Base-by-base conservation (phyloP, 2,888 invertebrate species). In the Scelioninae gen. 1 region DNA sequence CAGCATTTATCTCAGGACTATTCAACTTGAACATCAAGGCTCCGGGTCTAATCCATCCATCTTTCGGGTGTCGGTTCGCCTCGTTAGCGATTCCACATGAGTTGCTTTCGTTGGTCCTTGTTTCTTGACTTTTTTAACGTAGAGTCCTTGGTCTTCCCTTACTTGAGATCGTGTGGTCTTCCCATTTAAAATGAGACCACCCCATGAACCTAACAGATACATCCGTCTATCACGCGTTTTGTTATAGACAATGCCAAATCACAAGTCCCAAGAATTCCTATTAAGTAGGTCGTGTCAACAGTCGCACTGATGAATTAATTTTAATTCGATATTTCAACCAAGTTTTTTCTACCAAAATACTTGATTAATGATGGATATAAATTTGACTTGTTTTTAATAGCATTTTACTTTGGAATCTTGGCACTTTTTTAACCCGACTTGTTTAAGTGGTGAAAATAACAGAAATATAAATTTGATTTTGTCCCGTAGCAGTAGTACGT, bases 71-170 rank as follows among this genome's bases (percentile, higher is more conserved):
- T 90, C 90, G 84, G 83, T 86, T 86, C 85, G 87, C 88, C 90
- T 89, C 90, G 90, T 90, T 90, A 90, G 89, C 89, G 89, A 90
- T 90, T 90, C 90, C 86, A 85, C 89, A 88, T 89, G 89, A 89
- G 89, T 90, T 88, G 88, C 88, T 87, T 86, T 86, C 87, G 88
- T 86, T 87, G 84, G 69, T 72, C 65, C 77, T 75, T 69, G 82
- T 85, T 47, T 69, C 85, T 86, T 79, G 85, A 83, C 84, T 87
- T 86, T 87, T 87, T 88, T 86, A 84, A 79, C 81, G 86, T 83
- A 63, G 77, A 34, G 47, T 56, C 85, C 82, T 80, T 81, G 83
- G 82, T 76, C 82, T 66, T 65, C 51, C 55, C 83, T 55, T 49
- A 74, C 82, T 55, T 63, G 68, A 47, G 83, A 72, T 80, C 83